Conservation (phyloP, 2,888 invertebrate genomes). For the Andrena dorsata region DNA sequence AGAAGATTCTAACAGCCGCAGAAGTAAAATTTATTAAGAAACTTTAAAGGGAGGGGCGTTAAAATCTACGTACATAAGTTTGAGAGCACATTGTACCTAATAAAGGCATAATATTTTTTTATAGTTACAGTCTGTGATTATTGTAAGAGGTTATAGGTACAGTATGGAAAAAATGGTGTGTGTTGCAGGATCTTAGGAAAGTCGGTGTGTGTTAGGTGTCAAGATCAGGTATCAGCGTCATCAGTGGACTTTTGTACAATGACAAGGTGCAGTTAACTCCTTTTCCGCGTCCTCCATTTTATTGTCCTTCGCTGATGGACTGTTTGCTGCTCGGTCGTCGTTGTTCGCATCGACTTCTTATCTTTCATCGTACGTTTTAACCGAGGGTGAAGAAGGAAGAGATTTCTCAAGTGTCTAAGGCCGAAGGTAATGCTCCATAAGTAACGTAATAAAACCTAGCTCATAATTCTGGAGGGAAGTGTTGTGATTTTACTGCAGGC, state of each 20-base stretch:
- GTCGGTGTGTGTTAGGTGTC: slow-evolving; percentile 79
- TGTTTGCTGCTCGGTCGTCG: slow-evolving; percentile 76
- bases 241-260: slow-evolving; percentile 74
- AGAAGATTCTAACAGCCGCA: too few species aligned
- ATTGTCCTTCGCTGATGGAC: slow-evolving; percentile 74
- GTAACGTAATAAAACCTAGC: slow-evolving; percentile 82
- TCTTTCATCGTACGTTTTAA: slow-evolving; percentile 80
- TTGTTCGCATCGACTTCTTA: slow-evolving; percentile 79
- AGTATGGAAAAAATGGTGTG: slow-evolving; percentile 78
- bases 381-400: slow-evolving; percentile 78
- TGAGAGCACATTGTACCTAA: not conserved
- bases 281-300: slow-evolving; percentile 76
- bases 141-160: slow-evolving; percentile 69
- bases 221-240: slow-evolving; percentile 69
- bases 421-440: slow-evolving; percentile 78
- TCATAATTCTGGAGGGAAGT: slow-evolving; percentile 76
- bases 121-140: slow-evolving; percentile 56
- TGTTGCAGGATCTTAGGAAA: slow-evolving; percentile 81
- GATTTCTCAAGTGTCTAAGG: slow-evolving; percentile 78
- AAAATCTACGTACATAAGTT: not conserved
- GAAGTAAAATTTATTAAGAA: not conserved
- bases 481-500: slow-evolving; percentile 75
- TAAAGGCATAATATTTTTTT: slow-evolving; percentile 21
- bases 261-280: slow-evolving; percentile 73
- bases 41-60: not conserved